Conservation (phyloP, 2,113 vertebrate species). For the Oryzias javanicus region DNA sequence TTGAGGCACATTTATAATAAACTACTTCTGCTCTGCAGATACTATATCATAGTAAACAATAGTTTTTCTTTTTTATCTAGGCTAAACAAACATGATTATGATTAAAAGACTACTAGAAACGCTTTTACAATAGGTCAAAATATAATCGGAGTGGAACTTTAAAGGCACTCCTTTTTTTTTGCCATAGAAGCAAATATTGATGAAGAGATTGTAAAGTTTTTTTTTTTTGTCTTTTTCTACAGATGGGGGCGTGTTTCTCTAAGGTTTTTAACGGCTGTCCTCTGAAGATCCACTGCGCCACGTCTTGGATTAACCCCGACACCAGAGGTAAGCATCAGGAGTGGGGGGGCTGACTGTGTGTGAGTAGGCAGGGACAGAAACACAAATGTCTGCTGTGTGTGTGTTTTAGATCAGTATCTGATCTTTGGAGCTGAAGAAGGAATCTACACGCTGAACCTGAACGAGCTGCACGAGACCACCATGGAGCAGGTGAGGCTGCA, state of each 20-base stretch:
- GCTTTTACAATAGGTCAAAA: too few species aligned
- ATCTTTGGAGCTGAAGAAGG: constrained; percentile 99
- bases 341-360: background rate
- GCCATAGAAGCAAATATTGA: too few species aligned
- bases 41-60: too few species aligned
- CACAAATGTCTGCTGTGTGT: background rate
- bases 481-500: constrained; percentile 90
- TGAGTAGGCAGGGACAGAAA: too few species aligned
- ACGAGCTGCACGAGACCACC: constrained; percentile 96
- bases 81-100: too few species aligned
- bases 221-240: constrained; percentile 5
- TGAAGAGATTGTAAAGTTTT: background rate
- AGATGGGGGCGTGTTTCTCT: constrained; percentile 99
- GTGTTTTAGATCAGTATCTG: constrained; percentile 91
- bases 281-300: constrained; percentile 96
- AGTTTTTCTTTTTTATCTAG: too few species aligned
- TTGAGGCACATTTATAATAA: too few species aligned
- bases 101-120: too few species aligned
- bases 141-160: too few species aligned
- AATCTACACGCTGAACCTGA: constrained; percentile 97
- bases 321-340: constrained; percentile 84
- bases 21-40: too few species aligned
- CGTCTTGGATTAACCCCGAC: constrained; percentile 98
- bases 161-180: too few species aligned
- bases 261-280: constrained; percentile 99